Base-by-base conservation (phyloP, 2,797 vertebrate species). In the Trachops cirrhosus region DNA sequence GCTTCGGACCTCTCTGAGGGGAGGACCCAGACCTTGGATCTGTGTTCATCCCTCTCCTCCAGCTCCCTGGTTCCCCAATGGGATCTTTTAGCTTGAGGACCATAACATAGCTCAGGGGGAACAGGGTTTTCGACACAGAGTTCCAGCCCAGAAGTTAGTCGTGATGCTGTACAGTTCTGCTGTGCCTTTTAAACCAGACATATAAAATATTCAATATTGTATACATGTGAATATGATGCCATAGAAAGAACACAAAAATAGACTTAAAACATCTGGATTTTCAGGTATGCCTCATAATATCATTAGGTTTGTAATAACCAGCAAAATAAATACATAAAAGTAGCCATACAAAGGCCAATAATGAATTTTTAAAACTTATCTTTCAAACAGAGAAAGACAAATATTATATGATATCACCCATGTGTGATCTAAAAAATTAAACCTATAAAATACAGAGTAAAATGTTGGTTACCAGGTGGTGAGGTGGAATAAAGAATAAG, bases 271-370 rank as follows among this genome's bases (percentile, higher is more conserved):
- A 83, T 54, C 78, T 37, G 14, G 57, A 79, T 91, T 80, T 59
- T 59, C 82, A 87, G 46, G 46, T 68, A 57, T 29, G 12, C 71
- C 78, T 57, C n/a, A 12, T 21, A 86, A 89, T 57, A 75, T 16
- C 50, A 68, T 86, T 39, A 75, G n/a, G 80, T 48, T 54, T 85
- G 34, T 84, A 92, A 95, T 59, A 93, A 67, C 24, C 34, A 91
- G 24, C 9, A 39, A 78, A 26, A 1, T 48, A 50, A 87, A 91
- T 44, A 50, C 73, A 71, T 41, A 29, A 80, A 85, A 71, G 12
- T 46, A 79, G 64, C 12, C 39, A 29, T 15, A 57, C 16, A 34
- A 73, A 90, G 67, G 67, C 34, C 73, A 86, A 44, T 29, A 26
- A 9, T 37, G 44, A 18, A 29, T 52, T 54, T 70, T 75, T 19